Base-by-base conservation (phyloP, 2,113 vertebrate species). In the Xiphorhynchus elegans region DNA sequence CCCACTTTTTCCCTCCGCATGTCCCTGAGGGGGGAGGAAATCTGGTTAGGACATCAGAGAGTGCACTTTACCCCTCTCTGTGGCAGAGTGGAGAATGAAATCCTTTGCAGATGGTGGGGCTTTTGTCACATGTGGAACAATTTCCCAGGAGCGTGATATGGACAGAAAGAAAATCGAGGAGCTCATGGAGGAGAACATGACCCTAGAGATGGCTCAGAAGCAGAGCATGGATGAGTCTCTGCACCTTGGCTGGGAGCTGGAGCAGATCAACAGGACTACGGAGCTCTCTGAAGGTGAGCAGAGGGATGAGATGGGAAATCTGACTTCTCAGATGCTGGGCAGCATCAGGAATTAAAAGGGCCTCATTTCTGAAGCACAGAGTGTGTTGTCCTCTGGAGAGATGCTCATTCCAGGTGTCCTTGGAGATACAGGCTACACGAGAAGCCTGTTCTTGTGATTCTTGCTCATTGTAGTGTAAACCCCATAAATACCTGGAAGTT, bases 151-250 rank as follows among this genome's bases (percentile, higher is more conserved):
- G 93, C 98, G 98, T 70, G 99, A 99, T 97, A 97, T 99, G 97
- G 99, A 99, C 93, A 98, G 99, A 88, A 99, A 99, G 95, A 99
- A 99, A n/a, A 98, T 99, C 95, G 99, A 99, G 90, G 99, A 99
- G 95, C 98, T 99, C 83, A 95, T 99, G 98, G 99, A 99, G 98
- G 99, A 99, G 98, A 99, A 99, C 91, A 98, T 99, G 96, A 98
- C 98, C 62, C 97, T 99, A 26, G 99, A 99, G 98, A 98, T 99
- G 99, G 99, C 99, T 75, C 99, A 99, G 98, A 99, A 99, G 74
- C 99, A 99, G 96, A 99, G 99, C 94, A 99, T 99, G 99, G 99
- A 99, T 79, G 99, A 99, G 95, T 99, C 99, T 10, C 96, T 99
- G 92, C 99, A 99, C 96, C 98, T 99, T 81, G 99, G 99, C 95